These are phyloP conservation scores for Cebidichthys violaceus DNA, from an alignment of 2,113 vertebrate genomes.

Conservation along the genomic window DNA sequence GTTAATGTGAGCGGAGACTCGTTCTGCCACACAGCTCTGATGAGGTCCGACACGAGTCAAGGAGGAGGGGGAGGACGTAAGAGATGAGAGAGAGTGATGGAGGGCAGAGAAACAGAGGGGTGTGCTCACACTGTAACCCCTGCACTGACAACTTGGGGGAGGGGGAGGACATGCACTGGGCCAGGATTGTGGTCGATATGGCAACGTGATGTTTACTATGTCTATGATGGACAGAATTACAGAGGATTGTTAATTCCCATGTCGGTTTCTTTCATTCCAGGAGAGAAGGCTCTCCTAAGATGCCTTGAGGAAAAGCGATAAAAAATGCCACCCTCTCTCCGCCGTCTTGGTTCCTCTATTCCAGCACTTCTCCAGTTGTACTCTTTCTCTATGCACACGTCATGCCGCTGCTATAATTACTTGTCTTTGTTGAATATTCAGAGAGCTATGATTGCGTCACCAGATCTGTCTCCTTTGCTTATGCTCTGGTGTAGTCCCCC, in stretches of 20 bases:
- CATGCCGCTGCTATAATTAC: constrained; percentile 71
- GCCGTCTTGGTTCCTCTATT: constrained; percentile 19
- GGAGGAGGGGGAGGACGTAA: constrained; percentile 54
- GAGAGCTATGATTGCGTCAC: constrained; percentile 48
- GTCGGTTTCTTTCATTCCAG: constrained; percentile 50
- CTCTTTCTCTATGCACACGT: constrained; percentile 61
- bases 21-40: constrained; percentile 76
- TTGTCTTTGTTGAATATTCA: constrained; percentile 70
- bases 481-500: constrained; percentile 40
- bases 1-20: constrained; percentile 82
- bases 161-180: not conserved
- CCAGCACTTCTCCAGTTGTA: constrained; percentile 27
- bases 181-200: constrained; percentile 58
- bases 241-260: constrained; percentile 51
- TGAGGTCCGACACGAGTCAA: constrained; percentile 73
- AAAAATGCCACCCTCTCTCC: constrained; percentile 30
- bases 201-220: constrained; percentile 60
- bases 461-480: constrained; percentile 62
- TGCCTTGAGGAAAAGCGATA: constrained; percentile 29
- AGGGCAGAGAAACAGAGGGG: constrained; percentile 33
- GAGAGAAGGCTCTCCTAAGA: constrained; percentile 33
- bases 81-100: constrained; percentile 43
- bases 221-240: constrained; percentile 70
- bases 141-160: constrained; percentile 49
- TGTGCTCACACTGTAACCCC: constrained; percentile 67